Conservation (phyloP, 2,888 invertebrate genomes). For the Thecophora atra region DNA sequence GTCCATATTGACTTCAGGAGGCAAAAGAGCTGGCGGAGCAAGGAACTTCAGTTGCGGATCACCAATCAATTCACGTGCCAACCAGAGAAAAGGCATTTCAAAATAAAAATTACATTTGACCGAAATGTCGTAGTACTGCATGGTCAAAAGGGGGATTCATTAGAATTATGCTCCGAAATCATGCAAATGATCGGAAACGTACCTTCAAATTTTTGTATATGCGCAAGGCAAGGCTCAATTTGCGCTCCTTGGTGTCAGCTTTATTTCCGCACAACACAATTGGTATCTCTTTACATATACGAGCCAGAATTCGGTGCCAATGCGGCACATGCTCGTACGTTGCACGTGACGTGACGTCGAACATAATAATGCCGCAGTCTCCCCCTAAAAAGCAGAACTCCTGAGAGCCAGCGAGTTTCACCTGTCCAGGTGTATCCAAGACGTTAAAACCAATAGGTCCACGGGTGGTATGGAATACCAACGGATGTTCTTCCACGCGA, state of each 20-base stretch:
- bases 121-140: conserved; percentile 99
- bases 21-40: conserved; percentile 97
- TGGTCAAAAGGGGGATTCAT: no score
- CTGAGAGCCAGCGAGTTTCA: conserved; percentile 95
- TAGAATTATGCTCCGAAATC: background rate
- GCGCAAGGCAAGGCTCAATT: conserved; percentile 99
- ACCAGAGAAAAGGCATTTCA: conserved; percentile 99
- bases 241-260: conserved; percentile 99
- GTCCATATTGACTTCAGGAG: conserved; percentile 99
- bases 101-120: conserved; percentile 99
- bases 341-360: conserved; percentile 98
- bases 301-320: conserved; percentile 98
- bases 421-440: conserved; percentile 99
- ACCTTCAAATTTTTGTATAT: conserved; percentile 97
- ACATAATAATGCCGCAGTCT: conserved; percentile 97
- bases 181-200: background rate
- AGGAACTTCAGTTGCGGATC: conserved; percentile 99
- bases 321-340: conserved; percentile 99
- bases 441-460: conserved; percentile 98
- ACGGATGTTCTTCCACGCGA: conserved; percentile 98
- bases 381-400: conserved; percentile 98
- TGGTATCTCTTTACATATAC: conserved; percentile 99
- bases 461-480: conserved; percentile 97
- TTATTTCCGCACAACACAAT: conserved; percentile 99
- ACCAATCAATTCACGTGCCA: conserved; percentile 97